Base-by-base conservation (phyloP, 2,113 vertebrate genomes). In the Coptodon rendalli region DNA sequence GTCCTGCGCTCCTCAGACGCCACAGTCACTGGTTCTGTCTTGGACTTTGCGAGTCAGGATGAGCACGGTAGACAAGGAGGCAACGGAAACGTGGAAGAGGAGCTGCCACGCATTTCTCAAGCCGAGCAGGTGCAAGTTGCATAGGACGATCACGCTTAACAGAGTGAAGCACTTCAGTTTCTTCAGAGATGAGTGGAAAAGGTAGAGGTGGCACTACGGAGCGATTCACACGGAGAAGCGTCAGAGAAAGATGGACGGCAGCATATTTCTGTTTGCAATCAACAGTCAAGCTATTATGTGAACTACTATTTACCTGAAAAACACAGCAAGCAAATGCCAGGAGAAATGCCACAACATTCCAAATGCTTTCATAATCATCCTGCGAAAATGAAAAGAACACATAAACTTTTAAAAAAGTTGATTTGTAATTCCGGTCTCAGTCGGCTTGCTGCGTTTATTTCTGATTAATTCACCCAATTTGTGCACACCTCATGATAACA, bases 71-170 rank as follows among this genome's bases (percentile, higher is more conserved):
- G 98, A 97, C 34, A 99, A 91, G 52, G 93, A 95, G 2, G 98
- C 98, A 81, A 98, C 98, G 1, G 94, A 97, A 9, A 98, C 31
- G 92, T 99, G 98, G 94, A 99, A 99, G 27, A 97, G 84, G 73
- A 99, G 97, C 88, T 99, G 98, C 98, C 97, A 98, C 71, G 92
- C 24, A 90, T 98, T 99, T 94, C 98, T 92, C 87, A 97, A 90
- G 83, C 98, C 98, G 0, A 97, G 96, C 94, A 99, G 93, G 93
- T 97, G 97, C 61, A 95, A 0, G 86, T 99, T 99, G 97, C 98
- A 98, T 31, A 97, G 93, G 53, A 97, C 93, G 34, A 99, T 92
- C 1, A 91, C 90, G 24, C 92, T 91, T 52, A 98, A 89, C 86
- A 98, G 94, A 24, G 93, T 63, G 76, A 96, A 94, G 1, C 97